Evolutionary conservation across 2,888 invertebrate genomes (phyloP).

Genomic region (Sericinus montela): DNA sequence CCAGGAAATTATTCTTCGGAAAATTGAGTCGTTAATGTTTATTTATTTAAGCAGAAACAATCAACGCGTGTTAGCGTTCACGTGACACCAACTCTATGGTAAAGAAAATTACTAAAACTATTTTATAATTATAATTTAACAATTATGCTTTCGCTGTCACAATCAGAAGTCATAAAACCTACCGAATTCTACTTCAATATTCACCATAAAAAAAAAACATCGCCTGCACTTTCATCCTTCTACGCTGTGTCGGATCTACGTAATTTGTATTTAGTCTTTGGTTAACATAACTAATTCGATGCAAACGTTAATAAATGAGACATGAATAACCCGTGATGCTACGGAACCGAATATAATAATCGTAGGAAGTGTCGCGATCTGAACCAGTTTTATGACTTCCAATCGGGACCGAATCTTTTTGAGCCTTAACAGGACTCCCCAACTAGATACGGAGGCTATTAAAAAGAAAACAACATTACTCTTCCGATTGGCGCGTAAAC

Average conservation of each 20-base stretch:
- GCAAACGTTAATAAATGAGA: not conserved
- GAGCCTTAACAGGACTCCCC: constrained; percentile 16
- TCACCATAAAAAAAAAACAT: no score
- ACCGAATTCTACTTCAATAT: not conserved
- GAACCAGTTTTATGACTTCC: constrained; percentile 29
- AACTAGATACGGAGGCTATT: constrained; percentile 20
- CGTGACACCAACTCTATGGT: no score
- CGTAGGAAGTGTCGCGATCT: constrained; percentile 13
- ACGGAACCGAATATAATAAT: not conserved
- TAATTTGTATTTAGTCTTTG: constrained; percentile 21
- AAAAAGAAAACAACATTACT: no score
- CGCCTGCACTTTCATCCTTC: not conserved
- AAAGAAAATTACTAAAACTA: no score
- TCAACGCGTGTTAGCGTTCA: not conserved
- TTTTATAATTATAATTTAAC: constrained; percentile 2
- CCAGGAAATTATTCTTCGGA: no score
- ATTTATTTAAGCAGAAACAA: not conserved
- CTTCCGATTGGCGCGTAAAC: no score
- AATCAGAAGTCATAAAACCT: constrained; percentile 31
- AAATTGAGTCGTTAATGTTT: not conserved
- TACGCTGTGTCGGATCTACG: constrained; percentile 20
- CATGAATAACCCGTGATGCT: not conserved
- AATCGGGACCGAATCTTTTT: constrained; percentile 16
- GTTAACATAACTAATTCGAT: not conserved
- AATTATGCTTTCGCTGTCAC: constrained; percentile 13